Evolutionary conservation across 1,140 invertebrate genomes (phyloP).

Genomic region (Diploscapter pachys): DNA sequence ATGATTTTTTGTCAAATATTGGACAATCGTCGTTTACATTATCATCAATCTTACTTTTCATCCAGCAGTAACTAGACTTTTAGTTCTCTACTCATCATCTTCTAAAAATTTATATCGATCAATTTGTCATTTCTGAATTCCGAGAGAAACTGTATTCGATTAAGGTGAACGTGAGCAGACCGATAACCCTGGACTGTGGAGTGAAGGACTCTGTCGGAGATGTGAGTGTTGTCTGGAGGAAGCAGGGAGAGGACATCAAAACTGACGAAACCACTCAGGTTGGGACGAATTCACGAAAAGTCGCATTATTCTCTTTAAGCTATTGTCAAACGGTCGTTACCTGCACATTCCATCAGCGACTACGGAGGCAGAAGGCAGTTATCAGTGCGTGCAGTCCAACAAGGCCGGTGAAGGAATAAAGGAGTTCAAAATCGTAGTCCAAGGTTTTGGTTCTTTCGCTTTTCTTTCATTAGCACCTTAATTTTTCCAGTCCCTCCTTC

Average conservation of each 20-base stretch:
- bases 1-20: too few relatives aligned
- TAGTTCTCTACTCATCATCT: too few relatives aligned
- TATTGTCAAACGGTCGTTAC: constrained; percentile 31
- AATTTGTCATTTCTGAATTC: too few relatives aligned
- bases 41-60: too few relatives aligned
- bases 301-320: constrained; percentile 4
- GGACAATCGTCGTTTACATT: too few relatives aligned
- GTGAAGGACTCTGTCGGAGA: constrained; percentile 24
- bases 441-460: constrained; percentile 46
- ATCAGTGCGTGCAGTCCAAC: constrained; percentile 41
- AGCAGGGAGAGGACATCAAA: too few relatives aligned
- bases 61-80: too few relatives aligned
- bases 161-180: constrained; percentile 30
- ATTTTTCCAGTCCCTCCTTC: constrained; percentile 43
- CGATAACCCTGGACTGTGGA: constrained; percentile 41
- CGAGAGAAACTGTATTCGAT: neutral
- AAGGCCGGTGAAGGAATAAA: constrained; percentile 59
- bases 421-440: constrained; percentile 57
- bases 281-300: too few relatives aligned
- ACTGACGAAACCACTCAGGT: too few relatives aligned
- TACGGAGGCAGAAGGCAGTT: constrained; percentile 58
- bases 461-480: neutral
- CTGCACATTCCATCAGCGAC: constrained; percentile 61
- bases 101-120: too few relatives aligned
- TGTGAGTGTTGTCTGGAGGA: neutral